A percentile compares a stretch with the other conserved stretches of the same genome.
These are phyloP conservation scores for Apamea sordens DNA, from an alignment of 2,888 invertebrate species.

Conservation along the genomic window DNA sequence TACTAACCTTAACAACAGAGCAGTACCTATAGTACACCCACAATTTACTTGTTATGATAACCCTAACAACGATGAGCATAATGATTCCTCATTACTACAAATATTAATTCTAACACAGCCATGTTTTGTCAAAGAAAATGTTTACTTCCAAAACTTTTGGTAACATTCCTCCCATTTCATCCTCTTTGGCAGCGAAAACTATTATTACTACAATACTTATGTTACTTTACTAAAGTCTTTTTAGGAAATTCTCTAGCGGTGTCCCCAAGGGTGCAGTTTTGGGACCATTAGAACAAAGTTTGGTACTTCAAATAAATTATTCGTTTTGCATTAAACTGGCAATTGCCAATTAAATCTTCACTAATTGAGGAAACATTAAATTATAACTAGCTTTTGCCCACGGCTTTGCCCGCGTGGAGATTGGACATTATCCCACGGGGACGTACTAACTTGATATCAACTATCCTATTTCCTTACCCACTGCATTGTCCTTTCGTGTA, in stretches of 20 bases:
- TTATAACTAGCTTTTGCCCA: background rate
- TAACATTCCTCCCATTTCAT: slow-evolving; percentile 33
- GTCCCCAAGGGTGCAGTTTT: slow-evolving; percentile 23
- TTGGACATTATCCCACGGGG: background rate
- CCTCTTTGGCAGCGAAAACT: slow-evolving; percentile 40
- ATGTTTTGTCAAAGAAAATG: slow-evolving; percentile 70
- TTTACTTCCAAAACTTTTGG: slow-evolving; percentile 58
- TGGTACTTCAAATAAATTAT: slow-evolving; percentile 4
- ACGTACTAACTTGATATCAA: background rate
- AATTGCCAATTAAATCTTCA: background rate
- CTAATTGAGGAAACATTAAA: background rate
- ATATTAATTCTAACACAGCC: slow-evolving; percentile 79
- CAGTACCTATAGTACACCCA: background rate
- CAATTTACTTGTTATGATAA: background rate
- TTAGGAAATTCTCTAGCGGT: slow-evolving; percentile 31
- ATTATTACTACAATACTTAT: slow-evolving; percentile 30
- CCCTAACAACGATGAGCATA: slow-evolving; percentile 41
- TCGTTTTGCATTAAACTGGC: slow-evolving; percentile 7
- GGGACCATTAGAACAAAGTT: slow-evolving; percentile 27
- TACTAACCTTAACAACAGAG: slow-evolving; percentile 33
- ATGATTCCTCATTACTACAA: slow-evolving; percentile 52
- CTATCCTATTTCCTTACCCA: background rate
- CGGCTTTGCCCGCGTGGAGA: background rate
- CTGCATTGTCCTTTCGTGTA: background rate
- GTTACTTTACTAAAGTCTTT: slow-evolving; percentile 34